A percentile compares a stretch with the other conserved stretches of the same genome.
phyloP scores from a whole-genome alignment of 2,888 invertebrate species.

The Hydroisotoma schaefferi region DNA sequence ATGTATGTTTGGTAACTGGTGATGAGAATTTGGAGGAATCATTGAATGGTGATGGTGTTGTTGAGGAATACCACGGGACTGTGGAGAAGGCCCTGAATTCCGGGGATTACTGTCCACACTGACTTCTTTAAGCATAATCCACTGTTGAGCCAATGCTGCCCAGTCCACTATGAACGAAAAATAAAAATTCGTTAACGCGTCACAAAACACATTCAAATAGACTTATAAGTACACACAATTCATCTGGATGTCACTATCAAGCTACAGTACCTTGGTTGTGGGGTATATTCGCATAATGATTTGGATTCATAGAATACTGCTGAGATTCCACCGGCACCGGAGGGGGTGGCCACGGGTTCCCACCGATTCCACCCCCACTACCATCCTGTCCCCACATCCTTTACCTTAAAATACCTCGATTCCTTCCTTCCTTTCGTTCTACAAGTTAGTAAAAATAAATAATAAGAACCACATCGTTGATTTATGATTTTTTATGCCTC shows the following conservation, averaged over 20 bases:
- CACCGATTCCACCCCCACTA: constrained; percentile 9
- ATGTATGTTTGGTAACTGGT: constrained; percentile 2
- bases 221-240: not conserved
- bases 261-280: constrained; percentile 43
- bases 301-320: constrained; percentile 40
- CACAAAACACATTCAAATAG: not conserved
- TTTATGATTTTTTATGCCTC: not conserved
- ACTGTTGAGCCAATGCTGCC: constrained; percentile 94
- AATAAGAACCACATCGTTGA: not conserved
- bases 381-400: constrained; percentile 15
- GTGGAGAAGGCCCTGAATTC: not conserved
- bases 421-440: not conserved
- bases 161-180: constrained; percentile 69
- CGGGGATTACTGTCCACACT: constrained; percentile 4
- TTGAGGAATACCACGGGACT: not conserved
- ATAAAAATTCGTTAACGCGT: constrained; percentile 4
- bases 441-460: not conserved
- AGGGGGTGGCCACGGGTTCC: constrained; percentile 21
- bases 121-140: constrained; percentile 93
- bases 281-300: constrained; percentile 36
- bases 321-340: not conserved
- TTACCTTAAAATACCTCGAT: not conserved
- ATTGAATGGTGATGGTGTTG: constrained; percentile 7
- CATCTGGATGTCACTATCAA: not conserved
- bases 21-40: constrained; percentile 6